phyloP scores from a whole-genome alignment of 1,140 invertebrate species.

The Stegodyphus mimosarum region DNA sequence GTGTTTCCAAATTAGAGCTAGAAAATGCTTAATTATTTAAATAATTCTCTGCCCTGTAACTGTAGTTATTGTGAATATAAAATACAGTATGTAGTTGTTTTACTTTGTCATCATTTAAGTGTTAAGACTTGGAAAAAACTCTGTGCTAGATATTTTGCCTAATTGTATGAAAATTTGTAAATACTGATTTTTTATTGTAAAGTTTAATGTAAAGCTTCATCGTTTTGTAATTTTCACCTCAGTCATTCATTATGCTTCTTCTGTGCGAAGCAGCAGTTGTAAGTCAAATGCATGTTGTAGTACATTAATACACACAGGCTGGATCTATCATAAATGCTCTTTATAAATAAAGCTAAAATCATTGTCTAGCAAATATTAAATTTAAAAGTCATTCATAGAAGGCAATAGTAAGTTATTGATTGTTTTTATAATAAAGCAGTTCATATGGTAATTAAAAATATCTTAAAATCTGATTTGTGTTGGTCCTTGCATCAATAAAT shows the following conservation, averaged over 20 bases:
- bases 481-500: not conserved
- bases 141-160: not conserved
- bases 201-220: constrained; percentile 9
- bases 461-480: constrained; percentile 1
- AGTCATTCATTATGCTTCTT: constrained; percentile 1
- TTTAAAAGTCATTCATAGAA: not conserved
- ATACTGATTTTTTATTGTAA: constrained; percentile 15
- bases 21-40: not conserved
- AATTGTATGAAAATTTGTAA: constrained; percentile 4
- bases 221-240: constrained; percentile 14
- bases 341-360: not conserved
- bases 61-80: not conserved
- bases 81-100: not conserved
- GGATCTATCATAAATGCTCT: constrained; percentile 9
- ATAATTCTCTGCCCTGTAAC: not conserved
- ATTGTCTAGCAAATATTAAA: not conserved
- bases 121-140: too few relatives aligned
- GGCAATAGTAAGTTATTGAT: constrained; percentile 5
- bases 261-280: not conserved
- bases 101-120: not conserved
- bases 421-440: constrained; percentile 15
- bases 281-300: not conserved
- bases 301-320: not conserved
- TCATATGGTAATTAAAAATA: constrained; percentile 1
- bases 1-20: not conserved